phyloP scores from a whole-genome alignment of 92 coral and sea anemone genomes.

The Palythoa caribaeorum region DNA sequence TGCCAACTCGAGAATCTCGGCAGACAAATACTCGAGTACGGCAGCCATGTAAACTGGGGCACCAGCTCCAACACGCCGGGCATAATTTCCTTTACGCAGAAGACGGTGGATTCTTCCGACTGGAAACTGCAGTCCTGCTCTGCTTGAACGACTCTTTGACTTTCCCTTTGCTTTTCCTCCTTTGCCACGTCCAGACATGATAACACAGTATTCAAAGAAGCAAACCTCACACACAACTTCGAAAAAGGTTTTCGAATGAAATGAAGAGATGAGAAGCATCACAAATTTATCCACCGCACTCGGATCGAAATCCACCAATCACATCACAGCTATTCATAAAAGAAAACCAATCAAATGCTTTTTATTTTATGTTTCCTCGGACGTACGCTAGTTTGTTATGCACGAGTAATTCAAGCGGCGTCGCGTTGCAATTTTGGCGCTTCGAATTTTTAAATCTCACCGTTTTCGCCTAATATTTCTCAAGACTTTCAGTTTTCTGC shows the following conservation, averaged over 20 bases:
- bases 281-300: conserved; percentile 47
- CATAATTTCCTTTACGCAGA: conserved; percentile 78
- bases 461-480: too few species aligned
- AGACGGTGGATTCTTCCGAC: conserved; percentile 88
- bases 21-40: conserved; percentile 82
- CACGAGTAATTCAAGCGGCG: conserved; percentile 21
- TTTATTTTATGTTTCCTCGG: conserved; percentile 49
- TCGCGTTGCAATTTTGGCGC: conserved; percentile 47
- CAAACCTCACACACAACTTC: background rate
- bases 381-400: conserved; percentile 48
- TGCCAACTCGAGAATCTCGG: conserved; percentile 85
- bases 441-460: background rate
- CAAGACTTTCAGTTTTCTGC: too few species aligned
- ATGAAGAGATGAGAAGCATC: background rate
- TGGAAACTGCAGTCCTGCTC: conserved; percentile 85
- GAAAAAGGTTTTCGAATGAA: background rate
- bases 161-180: conserved; percentile 84
- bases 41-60: conserved; percentile 90
- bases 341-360: conserved; percentile 54
- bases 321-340: conserved; percentile 32
- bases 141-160: conserved; percentile 76
- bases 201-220: background rate
- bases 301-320: conserved; percentile 88
- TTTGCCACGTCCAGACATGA: conserved; percentile 90
- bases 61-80: conserved; percentile 79